Percentiles rank a stretch among this genome's conserved stretches.
Evolutionary conservation across 2,888 invertebrate genomes (phyloP).

Genomic region (Mesochorus sp.): DNA sequence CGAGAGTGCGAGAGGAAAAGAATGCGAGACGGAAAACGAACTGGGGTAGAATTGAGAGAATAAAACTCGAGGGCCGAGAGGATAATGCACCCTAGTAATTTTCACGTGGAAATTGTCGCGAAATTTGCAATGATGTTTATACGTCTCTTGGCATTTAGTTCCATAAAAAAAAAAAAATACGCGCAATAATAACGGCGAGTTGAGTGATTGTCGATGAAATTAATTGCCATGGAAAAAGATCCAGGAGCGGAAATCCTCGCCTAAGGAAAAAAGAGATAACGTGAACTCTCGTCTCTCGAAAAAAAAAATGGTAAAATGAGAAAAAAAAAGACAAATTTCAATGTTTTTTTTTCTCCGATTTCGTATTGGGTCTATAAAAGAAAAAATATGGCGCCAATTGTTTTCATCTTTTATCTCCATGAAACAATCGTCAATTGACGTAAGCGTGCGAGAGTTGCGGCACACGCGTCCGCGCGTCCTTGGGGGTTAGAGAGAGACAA

Average conservation of each 20-base stretch:
- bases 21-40: background rate
- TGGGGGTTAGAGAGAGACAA: constrained; percentile 45
- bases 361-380: too few species aligned
- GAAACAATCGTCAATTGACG: constrained; percentile 37
- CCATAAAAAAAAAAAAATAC: background rate
- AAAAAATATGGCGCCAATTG: background rate
- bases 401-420: constrained; percentile 39
- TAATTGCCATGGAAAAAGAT: too few species aligned
- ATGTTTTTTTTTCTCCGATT: too few species aligned
- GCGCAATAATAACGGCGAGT: background rate
- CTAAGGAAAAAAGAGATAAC: too few species aligned
- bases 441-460: constrained; percentile 17
- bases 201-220: background rate
- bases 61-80: constrained; percentile 13
- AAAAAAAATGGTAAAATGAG: background rate
- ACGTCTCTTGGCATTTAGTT: background rate
- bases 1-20: background rate
- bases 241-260: too few species aligned
- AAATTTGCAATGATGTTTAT: constrained; percentile 24
- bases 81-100: constrained; percentile 23
- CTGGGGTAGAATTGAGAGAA: constrained; percentile 28
- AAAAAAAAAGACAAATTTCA: background rate
- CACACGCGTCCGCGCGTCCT: constrained; percentile 27
- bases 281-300: too few species aligned
- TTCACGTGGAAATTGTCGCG: constrained; percentile 3